Evolutionary conservation across 2,113 vertebrate genomes (phyloP).

Genomic region (Kryptolebias marmoratus): DNA sequence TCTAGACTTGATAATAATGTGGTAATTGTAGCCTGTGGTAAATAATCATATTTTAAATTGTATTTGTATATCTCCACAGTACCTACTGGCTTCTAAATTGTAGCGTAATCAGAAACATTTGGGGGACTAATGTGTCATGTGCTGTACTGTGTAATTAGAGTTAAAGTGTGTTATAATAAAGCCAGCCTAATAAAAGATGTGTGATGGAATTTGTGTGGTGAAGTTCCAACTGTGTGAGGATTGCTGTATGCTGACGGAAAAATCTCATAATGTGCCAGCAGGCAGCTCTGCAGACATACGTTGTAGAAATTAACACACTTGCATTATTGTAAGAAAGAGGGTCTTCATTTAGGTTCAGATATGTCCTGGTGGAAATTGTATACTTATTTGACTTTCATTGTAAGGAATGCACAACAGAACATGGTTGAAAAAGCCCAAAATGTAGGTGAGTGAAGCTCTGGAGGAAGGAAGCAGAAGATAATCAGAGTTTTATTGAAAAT

Average conservation of each 20-base stretch:
- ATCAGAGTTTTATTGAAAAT: too few relatives aligned
- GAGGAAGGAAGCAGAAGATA: too few relatives aligned
- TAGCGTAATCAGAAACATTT: neutral
- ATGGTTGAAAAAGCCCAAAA: too few relatives aligned
- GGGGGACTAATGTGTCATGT: neutral
- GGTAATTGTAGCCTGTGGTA: neutral
- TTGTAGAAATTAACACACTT: constrained; percentile 37
- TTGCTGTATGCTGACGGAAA: constrained; percentile 32
- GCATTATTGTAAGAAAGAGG: constrained; percentile 32
- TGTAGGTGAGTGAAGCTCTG: too few relatives aligned
- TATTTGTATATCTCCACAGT: neutral
- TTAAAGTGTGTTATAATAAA: neutral
- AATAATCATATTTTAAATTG: neutral
- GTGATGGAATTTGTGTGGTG: neutral
- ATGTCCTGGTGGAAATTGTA: constrained; percentile 47
- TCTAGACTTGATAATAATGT: neutral
- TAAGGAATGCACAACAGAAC: neutral
- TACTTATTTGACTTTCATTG: constrained; percentile 19
- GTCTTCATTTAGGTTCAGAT: constrained; percentile 42
- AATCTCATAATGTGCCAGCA: constrained; percentile 49
- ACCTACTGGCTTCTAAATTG: neutral
- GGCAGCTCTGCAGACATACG: constrained; percentile 30
- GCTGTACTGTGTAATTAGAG: neutral
- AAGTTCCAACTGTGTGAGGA: neutral
- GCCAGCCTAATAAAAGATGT: too few relatives aligned